Conservation (phyloP, 2,113 vertebrate genomes). For the Chinchilla lanigera region DNA sequence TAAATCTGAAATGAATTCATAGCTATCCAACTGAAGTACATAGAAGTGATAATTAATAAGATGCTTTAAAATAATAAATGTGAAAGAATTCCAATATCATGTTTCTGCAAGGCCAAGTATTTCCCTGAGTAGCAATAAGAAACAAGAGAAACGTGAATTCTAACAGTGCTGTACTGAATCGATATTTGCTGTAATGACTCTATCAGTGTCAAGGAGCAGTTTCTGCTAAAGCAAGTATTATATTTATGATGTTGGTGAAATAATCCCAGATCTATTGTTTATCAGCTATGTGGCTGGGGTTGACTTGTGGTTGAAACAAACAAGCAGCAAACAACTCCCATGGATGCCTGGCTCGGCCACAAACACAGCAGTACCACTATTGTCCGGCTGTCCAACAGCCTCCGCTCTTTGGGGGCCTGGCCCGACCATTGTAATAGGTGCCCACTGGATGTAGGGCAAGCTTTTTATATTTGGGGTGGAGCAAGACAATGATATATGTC, state of each 20-base stretch:
- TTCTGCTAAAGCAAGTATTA: neutral
- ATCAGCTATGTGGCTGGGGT: neutral
- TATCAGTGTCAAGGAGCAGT: neutral
- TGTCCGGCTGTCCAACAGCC: neutral
- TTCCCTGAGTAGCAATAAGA: neutral
- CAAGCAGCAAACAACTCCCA: neutral
- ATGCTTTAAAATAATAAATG: slow-evolving; percentile 41
- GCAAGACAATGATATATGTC: neutral
- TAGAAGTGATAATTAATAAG: slow-evolving; percentile 4
- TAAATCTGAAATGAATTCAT: slow-evolving; percentile 33
- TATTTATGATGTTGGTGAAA: neutral
- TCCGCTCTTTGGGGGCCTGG: fast-evolving
- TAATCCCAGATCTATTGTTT: neutral
- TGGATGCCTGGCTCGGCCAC: no score
- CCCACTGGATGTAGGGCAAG: neutral
- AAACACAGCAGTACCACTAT: neutral
- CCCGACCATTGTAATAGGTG: neutral
- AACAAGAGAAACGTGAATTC: neutral
- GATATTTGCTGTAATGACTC: neutral
- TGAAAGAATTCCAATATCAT: neutral
- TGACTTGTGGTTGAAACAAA: neutral
- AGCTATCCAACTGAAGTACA: neutral
- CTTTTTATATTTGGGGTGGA: neutral
- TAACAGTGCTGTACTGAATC: neutral
- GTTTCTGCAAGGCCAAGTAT: neutral